phyloP scores from a whole-genome alignment of 2,113 vertebrate species.

The Grantiella picta region DNA sequence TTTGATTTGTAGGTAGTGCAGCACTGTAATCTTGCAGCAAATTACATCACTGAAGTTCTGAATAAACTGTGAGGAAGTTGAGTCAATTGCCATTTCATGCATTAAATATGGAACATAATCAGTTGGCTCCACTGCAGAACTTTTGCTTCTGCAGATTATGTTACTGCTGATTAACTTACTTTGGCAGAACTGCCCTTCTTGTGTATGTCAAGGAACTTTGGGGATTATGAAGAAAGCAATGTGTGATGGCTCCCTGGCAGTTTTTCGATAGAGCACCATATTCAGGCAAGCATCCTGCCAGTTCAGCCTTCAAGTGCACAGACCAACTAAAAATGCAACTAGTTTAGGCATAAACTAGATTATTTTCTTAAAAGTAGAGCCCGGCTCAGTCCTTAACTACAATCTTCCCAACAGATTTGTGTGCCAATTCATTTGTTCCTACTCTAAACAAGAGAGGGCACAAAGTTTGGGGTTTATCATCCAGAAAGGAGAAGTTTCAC shows the following conservation, averaged over 20 bases:
- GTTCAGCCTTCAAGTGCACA: neutral
- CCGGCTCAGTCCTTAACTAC: neutral
- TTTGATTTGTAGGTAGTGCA: neutral
- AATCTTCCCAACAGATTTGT: neutral
- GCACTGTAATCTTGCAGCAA: neutral
- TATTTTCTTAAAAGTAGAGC: neutral
- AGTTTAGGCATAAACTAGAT: neutral
- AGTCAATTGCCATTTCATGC: neutral
- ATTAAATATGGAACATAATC: neutral
- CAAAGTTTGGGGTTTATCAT: neutral
- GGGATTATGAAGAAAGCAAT: neutral
- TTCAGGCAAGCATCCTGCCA: neutral
- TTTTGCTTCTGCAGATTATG: too few species aligned
- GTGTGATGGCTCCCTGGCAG: neutral
- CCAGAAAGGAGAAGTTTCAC: neutral
- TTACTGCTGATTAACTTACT: too few species aligned
- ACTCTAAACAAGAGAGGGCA: conserved; percentile 6
- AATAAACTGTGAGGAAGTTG: neutral
- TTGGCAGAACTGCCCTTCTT: neutral
- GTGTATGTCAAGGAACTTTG: neutral
- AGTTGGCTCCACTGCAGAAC: neutral
- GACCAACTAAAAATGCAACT: neutral
- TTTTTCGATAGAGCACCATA: neutral
- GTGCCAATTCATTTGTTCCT: neutral
- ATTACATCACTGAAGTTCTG: neutral